phyloP scores from a whole-genome alignment of 2,113 vertebrate species.

The Leucoraja erinaceus region DNA sequence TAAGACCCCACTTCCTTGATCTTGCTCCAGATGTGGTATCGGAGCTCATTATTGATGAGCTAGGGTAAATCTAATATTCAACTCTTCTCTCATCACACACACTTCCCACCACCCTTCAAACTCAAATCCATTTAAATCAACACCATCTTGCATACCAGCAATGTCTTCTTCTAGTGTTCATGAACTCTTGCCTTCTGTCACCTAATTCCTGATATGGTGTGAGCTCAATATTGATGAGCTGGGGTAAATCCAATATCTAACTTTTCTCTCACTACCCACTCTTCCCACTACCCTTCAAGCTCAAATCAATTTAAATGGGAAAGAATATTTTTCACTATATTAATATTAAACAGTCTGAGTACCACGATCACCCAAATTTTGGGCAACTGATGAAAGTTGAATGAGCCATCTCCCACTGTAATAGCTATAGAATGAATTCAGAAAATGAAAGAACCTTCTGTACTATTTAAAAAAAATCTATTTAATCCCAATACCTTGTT shows the following conservation, averaged over 20 bases:
- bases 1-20: no score
- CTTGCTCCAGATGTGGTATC: no score
- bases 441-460: no score
- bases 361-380: background rate
- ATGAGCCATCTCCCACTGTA: background rate
- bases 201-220: no score
- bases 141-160: background rate
- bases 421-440: no score
- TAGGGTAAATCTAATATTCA: background rate
- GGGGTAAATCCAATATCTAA: background rate
- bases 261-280: background rate
- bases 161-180: background rate
- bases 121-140: background rate
- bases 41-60: background rate
- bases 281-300: background rate
- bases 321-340: background rate
- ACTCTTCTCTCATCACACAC: background rate
- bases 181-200: background rate
- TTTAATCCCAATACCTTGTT: no score
- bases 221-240: background rate
- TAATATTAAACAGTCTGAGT: background rate
- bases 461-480: no score
- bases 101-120: background rate
- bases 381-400: background rate
- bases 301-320: background rate